phyloP scores from a whole-genome alignment of 2,888 invertebrate species.

The Stomorhina lunata region DNA sequence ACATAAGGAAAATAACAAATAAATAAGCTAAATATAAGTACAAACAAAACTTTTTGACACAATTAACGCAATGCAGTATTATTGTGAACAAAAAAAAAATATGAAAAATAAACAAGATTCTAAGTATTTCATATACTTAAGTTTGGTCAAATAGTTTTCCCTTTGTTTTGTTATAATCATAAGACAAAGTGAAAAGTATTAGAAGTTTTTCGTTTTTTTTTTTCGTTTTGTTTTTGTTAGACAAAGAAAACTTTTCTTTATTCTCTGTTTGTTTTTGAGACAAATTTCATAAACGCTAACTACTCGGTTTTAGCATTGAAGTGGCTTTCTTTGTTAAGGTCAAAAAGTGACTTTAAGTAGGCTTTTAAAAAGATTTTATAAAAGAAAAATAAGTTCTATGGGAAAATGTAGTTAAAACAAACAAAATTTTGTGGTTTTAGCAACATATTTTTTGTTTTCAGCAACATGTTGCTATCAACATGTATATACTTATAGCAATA shows the following conservation, averaged over 20 bases:
- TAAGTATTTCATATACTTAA: constrained; percentile 44
- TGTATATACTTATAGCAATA: too few relatives aligned
- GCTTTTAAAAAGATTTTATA: neutral
- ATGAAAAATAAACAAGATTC: constrained; percentile 9
- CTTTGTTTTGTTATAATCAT: constrained; percentile 41
- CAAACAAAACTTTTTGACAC: constrained; percentile 61
- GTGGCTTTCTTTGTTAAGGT: constrained; percentile 31
- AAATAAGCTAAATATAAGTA: neutral
- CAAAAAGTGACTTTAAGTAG: constrained; percentile 14
- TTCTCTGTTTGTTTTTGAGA: constrained; percentile 6
- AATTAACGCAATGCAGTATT: constrained; percentile 66
- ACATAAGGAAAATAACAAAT: neutral
- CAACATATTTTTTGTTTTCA: too few relatives aligned
- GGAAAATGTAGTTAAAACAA: too few relatives aligned
- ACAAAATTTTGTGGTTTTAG: too few relatives aligned
- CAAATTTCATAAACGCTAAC: neutral
- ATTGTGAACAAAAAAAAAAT: constrained; percentile 10
- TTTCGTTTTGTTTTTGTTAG: neutral
- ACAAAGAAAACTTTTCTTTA: constrained; percentile 15
- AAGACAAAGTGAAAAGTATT: constrained; percentile 34
- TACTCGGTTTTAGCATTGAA: neutral
- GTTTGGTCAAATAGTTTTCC: constrained; percentile 60
- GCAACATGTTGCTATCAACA: too few relatives aligned
- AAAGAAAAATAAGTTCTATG: neutral
- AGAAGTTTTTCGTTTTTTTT: constrained; percentile 10